Evolutionary conservation across 92 coral and sea anemone species (phyloP).

Genomic region (Meandrina meandrites): DNA sequence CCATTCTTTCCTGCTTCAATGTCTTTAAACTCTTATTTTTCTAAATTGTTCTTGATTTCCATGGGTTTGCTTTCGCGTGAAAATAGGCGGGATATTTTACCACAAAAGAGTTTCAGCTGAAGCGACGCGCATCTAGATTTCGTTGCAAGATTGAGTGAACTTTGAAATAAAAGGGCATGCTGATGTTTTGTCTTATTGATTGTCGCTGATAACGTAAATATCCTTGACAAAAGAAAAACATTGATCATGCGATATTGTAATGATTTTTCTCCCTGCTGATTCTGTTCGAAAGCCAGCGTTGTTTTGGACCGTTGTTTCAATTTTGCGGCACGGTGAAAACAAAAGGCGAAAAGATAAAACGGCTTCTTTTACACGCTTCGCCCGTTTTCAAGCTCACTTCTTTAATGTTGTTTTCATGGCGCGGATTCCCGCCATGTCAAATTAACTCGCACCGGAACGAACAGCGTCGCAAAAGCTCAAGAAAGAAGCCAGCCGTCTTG

Average conservation of each 20-base stretch:
- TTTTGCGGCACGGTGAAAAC: neutral
- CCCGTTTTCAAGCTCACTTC: neutral
- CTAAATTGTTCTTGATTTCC: neutral
- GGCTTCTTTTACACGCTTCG: neutral
- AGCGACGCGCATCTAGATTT: neutral
- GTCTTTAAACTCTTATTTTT: neutral
- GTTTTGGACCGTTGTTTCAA: neutral
- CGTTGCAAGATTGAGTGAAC: slow-evolving; percentile 8
- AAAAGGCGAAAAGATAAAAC: neutral
- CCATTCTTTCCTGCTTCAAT: neutral
- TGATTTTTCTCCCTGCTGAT: neutral
- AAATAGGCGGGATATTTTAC: neutral
- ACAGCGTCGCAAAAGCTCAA: neutral
- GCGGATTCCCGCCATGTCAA: neutral
- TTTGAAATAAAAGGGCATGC: neutral
- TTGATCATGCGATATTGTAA: neutral
- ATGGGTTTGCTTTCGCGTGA: neutral
- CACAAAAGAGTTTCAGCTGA: neutral
- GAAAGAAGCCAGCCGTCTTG: neutral
- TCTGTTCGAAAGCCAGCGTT: neutral
- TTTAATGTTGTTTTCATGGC: neutral
- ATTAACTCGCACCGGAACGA: neutral
- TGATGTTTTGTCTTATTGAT: slow-evolving; percentile 14
- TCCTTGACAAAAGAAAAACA: neutral
- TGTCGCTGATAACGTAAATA: neutral